A percentile compares a stretch with the other conserved stretches of the same genome.
Evolutionary conservation across 2,797 vertebrate genomes (phyloP).

Genomic region (Chromis chromis): DNA sequence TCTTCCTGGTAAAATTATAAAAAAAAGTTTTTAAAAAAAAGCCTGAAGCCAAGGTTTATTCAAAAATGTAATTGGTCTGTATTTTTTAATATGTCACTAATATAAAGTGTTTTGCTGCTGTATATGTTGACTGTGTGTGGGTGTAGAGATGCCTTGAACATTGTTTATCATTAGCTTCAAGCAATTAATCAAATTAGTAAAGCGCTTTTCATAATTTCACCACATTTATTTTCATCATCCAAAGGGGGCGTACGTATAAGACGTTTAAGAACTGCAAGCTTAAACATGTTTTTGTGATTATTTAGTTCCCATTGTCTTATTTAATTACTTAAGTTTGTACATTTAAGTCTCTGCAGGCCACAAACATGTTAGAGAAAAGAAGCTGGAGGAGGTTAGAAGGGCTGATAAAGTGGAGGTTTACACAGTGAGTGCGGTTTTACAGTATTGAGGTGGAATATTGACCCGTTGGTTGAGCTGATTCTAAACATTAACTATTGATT

Average conservation of each 20-base stretch:
- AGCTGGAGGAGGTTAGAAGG: neutral
- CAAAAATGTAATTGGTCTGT: no score
- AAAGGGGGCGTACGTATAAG: neutral
- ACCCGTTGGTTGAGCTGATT: constrained; percentile 37
- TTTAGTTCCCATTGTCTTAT: neutral
- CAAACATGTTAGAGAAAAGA: neutral
- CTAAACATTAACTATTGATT: constrained; percentile 30
- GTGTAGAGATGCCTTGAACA: no score
- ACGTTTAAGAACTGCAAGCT: neutral
- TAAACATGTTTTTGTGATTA: neutral
- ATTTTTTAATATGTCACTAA: no score
- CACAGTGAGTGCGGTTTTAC: constrained; percentile 16
- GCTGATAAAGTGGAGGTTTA: constrained; percentile 23
- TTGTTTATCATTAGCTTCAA: neutral
- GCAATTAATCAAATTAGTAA: neutral
- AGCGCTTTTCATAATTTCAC: neutral
- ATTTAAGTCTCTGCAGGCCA: neutral
- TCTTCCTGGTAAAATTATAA: neutral
- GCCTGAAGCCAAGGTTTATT: neutral
- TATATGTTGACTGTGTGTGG: neutral
- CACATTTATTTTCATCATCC: neutral
- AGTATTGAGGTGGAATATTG: constrained; percentile 16
- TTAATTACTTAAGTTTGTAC: neutral
- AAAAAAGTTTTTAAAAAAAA: no score
- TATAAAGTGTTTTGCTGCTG: neutral